A percentile compares a stretch with the other conserved stretches of the same genome.
Evolutionary conservation across 1,140 invertebrate species (phyloP).

Genomic region (Nasonia giraulti): DNA sequence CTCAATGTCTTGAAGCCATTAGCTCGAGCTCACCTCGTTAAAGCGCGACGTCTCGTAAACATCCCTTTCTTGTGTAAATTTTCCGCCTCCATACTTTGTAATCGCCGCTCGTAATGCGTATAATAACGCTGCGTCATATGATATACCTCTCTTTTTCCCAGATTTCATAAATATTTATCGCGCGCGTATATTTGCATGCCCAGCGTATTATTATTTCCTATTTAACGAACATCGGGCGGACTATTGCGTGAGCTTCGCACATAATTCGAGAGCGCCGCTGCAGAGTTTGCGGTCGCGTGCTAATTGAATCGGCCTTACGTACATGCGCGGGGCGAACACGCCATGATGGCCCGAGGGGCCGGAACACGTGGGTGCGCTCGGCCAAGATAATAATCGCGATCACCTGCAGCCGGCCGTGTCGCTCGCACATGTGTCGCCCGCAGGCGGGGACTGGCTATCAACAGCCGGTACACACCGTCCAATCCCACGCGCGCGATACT

Average conservation of each 20-base stretch:
- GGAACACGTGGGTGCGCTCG: slow-evolving; percentile 63
- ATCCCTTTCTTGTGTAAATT: slow-evolving; percentile 55
- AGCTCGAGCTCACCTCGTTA: slow-evolving; percentile 53
- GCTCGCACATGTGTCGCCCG: slow-evolving; percentile 60
- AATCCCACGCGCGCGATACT: slow-evolving; percentile 15
- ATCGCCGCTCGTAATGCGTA: background rate
- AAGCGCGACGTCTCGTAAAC: slow-evolving; percentile 58
- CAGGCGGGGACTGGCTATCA: slow-evolving; percentile 58
- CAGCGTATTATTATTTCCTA: background rate
- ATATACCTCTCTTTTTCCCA: background rate
- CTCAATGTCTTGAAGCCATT: slow-evolving; percentile 63
- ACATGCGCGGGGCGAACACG: background rate
- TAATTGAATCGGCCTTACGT: slow-evolving; percentile 50
- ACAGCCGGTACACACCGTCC: background rate
- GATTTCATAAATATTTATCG: background rate
- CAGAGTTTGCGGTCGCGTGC: slow-evolving; percentile 25
- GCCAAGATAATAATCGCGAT: slow-evolving; percentile 56
- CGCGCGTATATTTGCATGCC: background rate
- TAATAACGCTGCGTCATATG: no score
- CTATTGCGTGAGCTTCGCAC: no score
- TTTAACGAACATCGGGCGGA: no score
- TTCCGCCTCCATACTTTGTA: slow-evolving; percentile 29
- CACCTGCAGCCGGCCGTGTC: slow-evolving; percentile 59
- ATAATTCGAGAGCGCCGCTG: background rate
- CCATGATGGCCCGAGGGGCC: slow-evolving; percentile 45